Percentiles rank a stretch among this genome's conserved stretches.
phyloP scores from a whole-genome alignment of 1,140 invertebrate genomes.

The Leptopilina clavipes region DNA sequence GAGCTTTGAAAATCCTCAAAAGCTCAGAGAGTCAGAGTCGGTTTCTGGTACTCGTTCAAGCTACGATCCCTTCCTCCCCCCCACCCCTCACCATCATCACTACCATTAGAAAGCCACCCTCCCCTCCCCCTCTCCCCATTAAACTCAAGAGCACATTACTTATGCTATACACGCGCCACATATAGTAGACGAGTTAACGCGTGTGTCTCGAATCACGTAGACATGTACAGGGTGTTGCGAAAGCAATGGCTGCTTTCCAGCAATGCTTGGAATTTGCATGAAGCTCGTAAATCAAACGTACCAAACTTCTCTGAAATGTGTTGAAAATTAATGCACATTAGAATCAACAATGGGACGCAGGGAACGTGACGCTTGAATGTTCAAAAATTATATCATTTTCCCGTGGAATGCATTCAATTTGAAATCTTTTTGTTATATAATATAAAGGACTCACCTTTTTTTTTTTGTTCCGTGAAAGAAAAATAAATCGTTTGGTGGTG shows the following conservation, averaged over 20 bases:
- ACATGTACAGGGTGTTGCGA: conserved; percentile 36
- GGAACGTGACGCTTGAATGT: neutral
- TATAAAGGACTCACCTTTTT: too few relatives aligned
- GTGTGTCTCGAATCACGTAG: conserved; percentile 40
- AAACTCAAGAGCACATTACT: conserved; percentile 29
- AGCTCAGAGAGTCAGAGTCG: conserved; percentile 24
- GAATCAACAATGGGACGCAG: neutral
- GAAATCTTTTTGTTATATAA: neutral
- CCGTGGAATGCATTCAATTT: too few relatives aligned
- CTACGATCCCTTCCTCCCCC: conserved; percentile 8
- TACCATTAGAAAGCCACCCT: conserved; percentile 38
- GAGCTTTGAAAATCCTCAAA: conserved; percentile 17
- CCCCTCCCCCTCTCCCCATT: too few relatives aligned
- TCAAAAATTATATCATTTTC: too few relatives aligned
- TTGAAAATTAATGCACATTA: conserved; percentile 15
- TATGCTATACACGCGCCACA: conserved; percentile 38
- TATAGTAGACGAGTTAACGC: conserved; percentile 41
- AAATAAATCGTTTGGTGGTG: too few relatives aligned
- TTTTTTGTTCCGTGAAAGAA: too few relatives aligned
- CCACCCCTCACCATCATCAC: neutral
- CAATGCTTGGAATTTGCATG: conserved; percentile 35
- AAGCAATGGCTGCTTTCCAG: conserved; percentile 21
- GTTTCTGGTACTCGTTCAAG: conserved; percentile 35
- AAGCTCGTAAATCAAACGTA: conserved; percentile 22
- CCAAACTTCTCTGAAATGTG: conserved; percentile 26